These are phyloP conservation scores for Vulpes lagopus DNA, from an alignment of 2,113 vertebrate species.

Conservation along the genomic window DNA sequence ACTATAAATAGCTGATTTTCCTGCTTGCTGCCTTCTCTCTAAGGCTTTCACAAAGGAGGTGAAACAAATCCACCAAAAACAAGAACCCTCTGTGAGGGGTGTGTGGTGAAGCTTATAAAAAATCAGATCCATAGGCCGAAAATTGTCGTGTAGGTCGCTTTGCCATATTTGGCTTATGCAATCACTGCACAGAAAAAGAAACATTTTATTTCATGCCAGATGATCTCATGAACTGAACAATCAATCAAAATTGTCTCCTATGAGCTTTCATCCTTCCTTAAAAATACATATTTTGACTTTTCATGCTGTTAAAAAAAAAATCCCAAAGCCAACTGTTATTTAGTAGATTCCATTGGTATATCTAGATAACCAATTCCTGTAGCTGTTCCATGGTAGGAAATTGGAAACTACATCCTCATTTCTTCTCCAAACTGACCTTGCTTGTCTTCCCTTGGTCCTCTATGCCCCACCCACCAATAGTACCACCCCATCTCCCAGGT, in stretches of 20 bases:
- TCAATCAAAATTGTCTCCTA: conserved; percentile 44
- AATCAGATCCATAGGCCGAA: conserved; percentile 16
- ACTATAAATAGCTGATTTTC: conserved; percentile 80
- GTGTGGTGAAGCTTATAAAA: conserved; percentile 20
- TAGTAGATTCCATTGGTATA: conserved; percentile 17
- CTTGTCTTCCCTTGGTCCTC: neutral
- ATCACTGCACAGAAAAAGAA: conserved; percentile 30
- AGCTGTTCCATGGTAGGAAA: neutral
- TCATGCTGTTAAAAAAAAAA: neutral
- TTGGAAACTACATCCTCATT: neutral
- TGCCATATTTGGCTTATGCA: conserved; percentile 7
- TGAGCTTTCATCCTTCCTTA: conserved; percentile 1
- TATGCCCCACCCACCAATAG: too few relatives aligned
- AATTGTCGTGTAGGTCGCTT: conserved; percentile 41
- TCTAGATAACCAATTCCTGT: neutral
- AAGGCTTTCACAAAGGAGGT: conserved; percentile 70
- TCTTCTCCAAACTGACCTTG: neutral
- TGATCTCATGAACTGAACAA: conserved; percentile 62
- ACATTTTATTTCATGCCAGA: conserved; percentile 53
- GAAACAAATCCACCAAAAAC: conserved; percentile 74
- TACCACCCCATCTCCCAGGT: neutral
- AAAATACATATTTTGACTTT: conserved; percentile 29
- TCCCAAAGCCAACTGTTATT: neutral
- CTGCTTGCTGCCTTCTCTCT: conserved; percentile 68
- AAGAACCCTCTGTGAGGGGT: conserved; percentile 55